These are phyloP conservation scores for Phrynocephalus forsythii DNA, from an alignment of 2,797 vertebrate species.

Conservation along the genomic window DNA sequence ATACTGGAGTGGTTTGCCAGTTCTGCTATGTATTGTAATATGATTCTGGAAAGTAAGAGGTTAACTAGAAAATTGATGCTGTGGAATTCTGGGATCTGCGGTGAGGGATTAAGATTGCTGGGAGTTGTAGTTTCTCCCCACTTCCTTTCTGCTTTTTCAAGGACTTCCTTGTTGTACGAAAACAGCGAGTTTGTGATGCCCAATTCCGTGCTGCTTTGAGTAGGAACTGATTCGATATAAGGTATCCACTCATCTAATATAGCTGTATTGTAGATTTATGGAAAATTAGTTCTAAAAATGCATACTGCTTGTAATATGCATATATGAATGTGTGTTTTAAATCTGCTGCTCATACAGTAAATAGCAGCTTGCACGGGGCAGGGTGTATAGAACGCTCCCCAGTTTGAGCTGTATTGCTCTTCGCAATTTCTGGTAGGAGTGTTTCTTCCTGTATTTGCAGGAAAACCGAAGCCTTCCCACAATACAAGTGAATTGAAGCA, in stretches of 20 bases:
- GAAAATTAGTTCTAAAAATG: background rate
- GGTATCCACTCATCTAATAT: background rate
- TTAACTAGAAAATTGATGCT: background rate
- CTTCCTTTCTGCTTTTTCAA: background rate
- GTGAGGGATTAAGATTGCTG: slow-evolving; percentile 23
- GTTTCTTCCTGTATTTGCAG: background rate
- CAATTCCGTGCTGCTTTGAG: background rate
- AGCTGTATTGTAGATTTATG: too few relatives aligned
- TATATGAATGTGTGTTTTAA: background rate
- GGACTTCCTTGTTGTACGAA: background rate
- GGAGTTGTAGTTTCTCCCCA: slow-evolving; percentile 38
- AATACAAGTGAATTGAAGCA: background rate
- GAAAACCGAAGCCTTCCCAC: background rate
- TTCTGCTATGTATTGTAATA: too few relatives aligned
- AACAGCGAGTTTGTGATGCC: too few relatives aligned
- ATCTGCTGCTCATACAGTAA: background rate
- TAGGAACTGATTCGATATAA: background rate
- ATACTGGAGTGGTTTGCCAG: too few relatives aligned
- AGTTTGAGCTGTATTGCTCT: background rate
- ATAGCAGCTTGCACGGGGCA: background rate
- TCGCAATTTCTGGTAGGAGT: background rate
- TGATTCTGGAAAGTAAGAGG: background rate
- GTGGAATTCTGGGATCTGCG: slow-evolving; percentile 6
- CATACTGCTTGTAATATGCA: background rate
- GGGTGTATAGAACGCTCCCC: too few relatives aligned